Conservation (phyloP, 2,113 vertebrate species). For the Myiopsitta monachus region DNA sequence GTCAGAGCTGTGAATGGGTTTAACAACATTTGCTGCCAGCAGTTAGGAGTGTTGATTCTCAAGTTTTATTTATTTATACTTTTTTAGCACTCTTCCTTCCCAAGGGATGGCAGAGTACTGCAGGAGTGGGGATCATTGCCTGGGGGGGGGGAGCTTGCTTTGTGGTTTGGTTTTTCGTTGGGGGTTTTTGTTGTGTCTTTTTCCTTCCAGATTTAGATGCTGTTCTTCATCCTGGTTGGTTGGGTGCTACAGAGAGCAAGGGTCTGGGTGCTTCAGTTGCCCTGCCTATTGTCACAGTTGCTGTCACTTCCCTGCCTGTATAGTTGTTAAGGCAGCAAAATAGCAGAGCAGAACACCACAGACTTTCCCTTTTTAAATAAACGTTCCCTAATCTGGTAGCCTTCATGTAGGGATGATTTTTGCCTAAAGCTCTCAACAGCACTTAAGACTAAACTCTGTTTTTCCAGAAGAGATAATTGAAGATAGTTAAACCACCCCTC, state of each 20-base stretch:
- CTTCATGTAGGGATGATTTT: background rate
- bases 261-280: rapidly evolving
- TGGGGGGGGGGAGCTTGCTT: background rate
- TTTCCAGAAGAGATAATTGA: background rate
- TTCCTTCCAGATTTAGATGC: background rate
- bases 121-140: background rate
- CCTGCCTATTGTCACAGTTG: conserved; percentile 26
- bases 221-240: background rate
- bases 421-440: background rate
- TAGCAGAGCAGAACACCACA: background rate
- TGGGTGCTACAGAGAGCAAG: background rate
- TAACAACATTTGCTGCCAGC: background rate
- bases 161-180: background rate
- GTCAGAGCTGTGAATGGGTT: background rate
- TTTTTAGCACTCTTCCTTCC: background rate
- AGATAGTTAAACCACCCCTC: background rate
- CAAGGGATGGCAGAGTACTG: background rate
- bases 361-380: conserved; percentile 46
- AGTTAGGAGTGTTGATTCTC: background rate
- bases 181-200: background rate
- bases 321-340: conserved; percentile 35
- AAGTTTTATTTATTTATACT: background rate
- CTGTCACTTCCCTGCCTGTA: background rate
- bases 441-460: background rate
- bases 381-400: conserved; percentile 63